Evolutionary conservation across 2,797 vertebrate genomes (phyloP), one percentile per base, ranked within the genome.

Genomic region (Smutsia temminckii): DNA sequence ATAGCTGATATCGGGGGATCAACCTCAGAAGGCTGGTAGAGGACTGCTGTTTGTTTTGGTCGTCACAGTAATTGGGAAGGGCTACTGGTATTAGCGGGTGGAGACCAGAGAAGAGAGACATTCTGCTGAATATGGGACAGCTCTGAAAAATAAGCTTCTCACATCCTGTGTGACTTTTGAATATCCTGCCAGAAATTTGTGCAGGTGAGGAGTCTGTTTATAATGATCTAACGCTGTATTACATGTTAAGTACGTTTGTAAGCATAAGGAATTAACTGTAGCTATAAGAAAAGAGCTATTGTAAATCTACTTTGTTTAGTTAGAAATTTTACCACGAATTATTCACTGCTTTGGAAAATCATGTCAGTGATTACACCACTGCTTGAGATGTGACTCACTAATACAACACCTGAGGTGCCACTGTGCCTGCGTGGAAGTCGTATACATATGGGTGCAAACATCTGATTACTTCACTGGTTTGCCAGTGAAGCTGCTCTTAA

Each of bases 291-390:
- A 32, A 23, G 6, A 78, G 17, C 42, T 84, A 49, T 79, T 49
- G 32, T 68, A 79, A 93, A 78, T 16, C 5, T 37, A 77, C 11
- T 61, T 83, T 75, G 11, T 86, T 83, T 68, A 71, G 75, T 90
- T 46, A 87, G 18, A 91, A 83, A 90, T 13, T 74, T 85, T 51
- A 81, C 21, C 4, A 87, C 49, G 42, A 74, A 68, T 16, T 78
- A 37, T 46, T 53, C 40, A 72, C 25, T 95, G 75, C 18, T 92
- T 85, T 94, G 68, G 49, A 61, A 94, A 92, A 86, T 71, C 32
- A 77, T 46, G 20, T 75, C 89, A 61, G 46, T n/a, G 55, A 69
- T 23, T 75, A 13, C 8, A 69, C 16, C 8, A 57, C 42, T 12
- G 66, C 32, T 77, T 77, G 40, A 66, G 53, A 77, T 10, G 21